Base-by-base conservation (phyloP, 2,888 invertebrate genomes). In the Ophion ellenae region DNA sequence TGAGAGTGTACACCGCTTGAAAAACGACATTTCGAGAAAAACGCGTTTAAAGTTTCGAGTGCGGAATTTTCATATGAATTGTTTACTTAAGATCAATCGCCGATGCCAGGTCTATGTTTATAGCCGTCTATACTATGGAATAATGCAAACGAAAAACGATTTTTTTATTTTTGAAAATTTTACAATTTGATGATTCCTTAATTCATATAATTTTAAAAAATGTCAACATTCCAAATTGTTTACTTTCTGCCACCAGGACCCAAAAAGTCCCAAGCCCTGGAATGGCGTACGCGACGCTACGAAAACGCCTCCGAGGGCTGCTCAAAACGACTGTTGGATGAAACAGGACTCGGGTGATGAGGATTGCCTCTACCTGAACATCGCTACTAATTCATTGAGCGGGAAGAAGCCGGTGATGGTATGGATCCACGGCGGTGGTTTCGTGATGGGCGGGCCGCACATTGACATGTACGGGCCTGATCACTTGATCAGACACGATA, bases 381-480 rank as follows among this genome's bases (percentile, higher is more conserved):
- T 91, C 6, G 74, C 86, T 61, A 89, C 89, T 6, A 87, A 83
- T 32, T 85, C 82, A 2, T 79, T 85, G 4, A 87, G 40, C 9
- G 79, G 78, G 2, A 89, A 87, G 81, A 81, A 84, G 53, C 83
- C 90, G 0, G 91, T 91, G 0, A 86, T 91, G 88, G 88, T 90
- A 2, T 91, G 88, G 88, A 88, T 91, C 76, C 89, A 91, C 64
- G 91, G 90, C 0, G 91, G 91, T 20, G 89, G 74, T 7, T 90
- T 91, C 63, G 20, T 75, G 20, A 28, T 81, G 7, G 88, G 89
- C 10, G 78, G 87, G 14, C 83, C 84, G 6, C 88, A 76, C 0
- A 53, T 20, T 36, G 81, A 84, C 0, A 10, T 86, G 2, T 86
- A 87, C 64, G 53, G 87, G n/a, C 89, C 90, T 9, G 91, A 91